Evolutionary conservation across 1,140 invertebrate species (phyloP).

Genomic region (Galleria mellonella): DNA sequence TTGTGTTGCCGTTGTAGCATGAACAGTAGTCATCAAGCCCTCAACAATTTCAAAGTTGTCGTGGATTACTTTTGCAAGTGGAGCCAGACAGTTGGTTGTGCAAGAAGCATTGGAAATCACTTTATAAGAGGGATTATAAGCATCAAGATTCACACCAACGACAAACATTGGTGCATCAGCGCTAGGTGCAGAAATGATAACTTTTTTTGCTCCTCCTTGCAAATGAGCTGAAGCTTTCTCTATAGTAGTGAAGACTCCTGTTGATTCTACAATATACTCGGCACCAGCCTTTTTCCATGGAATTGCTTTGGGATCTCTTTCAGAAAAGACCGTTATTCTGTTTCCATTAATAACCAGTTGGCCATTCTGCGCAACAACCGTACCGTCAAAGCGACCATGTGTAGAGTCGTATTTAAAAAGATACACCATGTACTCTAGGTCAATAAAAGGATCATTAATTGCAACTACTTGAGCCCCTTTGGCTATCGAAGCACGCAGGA

Average conservation of each 20-base stretch:
- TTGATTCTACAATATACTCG: constrained; percentile 97
- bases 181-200: constrained; percentile 98
- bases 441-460: constrained; percentile 97
- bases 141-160: constrained; percentile 94
- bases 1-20: constrained; percentile 98
- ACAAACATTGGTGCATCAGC: constrained; percentile 99
- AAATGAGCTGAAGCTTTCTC: constrained; percentile 91
- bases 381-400: constrained; percentile 91
- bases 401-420: constrained; percentile 99
- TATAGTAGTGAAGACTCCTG: constrained; percentile 96
- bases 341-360: constrained; percentile 91
- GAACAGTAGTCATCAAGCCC: constrained; percentile 99
- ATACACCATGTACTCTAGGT: constrained; percentile 97
- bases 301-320: constrained; percentile 91
- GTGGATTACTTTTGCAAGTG: constrained; percentile 96
- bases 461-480: constrained; percentile 89
- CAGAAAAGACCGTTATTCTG: constrained; percentile 88
- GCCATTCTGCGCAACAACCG: constrained; percentile 84
- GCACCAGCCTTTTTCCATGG: constrained; percentile 92
- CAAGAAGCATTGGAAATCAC: constrained; percentile 98
- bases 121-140: constrained; percentile 87
- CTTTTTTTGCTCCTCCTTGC: constrained; percentile 96
- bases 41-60: constrained; percentile 97
- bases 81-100: constrained; percentile 99
- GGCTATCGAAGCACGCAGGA: constrained; percentile 90